Percentiles rank a stretch among this genome's conserved stretches.
phyloP scores from a whole-genome alignment of 2,888 invertebrate species.

The Epirrita christyi region DNA sequence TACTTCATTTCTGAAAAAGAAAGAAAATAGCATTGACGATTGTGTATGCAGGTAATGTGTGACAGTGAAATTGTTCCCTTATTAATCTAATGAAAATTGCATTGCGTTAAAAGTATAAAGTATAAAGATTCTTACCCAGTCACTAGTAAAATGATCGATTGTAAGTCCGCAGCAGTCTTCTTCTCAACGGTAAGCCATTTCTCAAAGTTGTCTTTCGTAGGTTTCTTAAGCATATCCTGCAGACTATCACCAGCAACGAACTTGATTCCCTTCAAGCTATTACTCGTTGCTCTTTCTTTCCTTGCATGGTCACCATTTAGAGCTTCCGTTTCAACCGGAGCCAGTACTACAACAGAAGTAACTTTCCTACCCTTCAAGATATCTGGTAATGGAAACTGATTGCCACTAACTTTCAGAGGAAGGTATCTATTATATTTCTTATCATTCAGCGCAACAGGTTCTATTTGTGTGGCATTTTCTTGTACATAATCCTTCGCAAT shows the following conservation, averaged over 20 bases:
- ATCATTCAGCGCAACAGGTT: slow-evolving; percentile 90
- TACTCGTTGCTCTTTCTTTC: slow-evolving; percentile 81
- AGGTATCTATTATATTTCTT: slow-evolving; percentile 93
- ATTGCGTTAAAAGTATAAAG: too few relatives aligned
- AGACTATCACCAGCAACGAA: slow-evolving; percentile 91
- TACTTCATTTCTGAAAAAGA: slow-evolving; percentile 73
- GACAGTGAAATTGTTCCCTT: too few relatives aligned
- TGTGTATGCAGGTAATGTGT: too few relatives aligned
- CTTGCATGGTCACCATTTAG: slow-evolving; percentile 73
- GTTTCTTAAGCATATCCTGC: slow-evolving; percentile 90
- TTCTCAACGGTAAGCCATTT: slow-evolving; percentile 92
- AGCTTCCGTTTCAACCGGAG: slow-evolving; percentile 91
- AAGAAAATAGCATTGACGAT: slow-evolving; percentile 17
- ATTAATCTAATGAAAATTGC: too few relatives aligned
- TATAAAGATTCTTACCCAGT: slow-evolving; percentile 88
- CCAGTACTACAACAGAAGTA: slow-evolving; percentile 93
- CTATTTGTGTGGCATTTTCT: slow-evolving; percentile 89
- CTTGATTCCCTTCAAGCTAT: slow-evolving; percentile 87
- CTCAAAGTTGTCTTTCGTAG: slow-evolving; percentile 90
- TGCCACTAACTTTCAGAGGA: slow-evolving; percentile 93
- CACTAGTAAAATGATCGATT: slow-evolving; percentile 92
- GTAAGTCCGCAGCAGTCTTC: slow-evolving; percentile 89
- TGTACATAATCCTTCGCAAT: slow-evolving; percentile 90
- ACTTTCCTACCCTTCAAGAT: slow-evolving; percentile 90
- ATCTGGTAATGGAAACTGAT: slow-evolving; percentile 93